Evolutionary conservation across 2,888 invertebrate species (phyloP).

Genomic region (Gortyna flavago): DNA sequence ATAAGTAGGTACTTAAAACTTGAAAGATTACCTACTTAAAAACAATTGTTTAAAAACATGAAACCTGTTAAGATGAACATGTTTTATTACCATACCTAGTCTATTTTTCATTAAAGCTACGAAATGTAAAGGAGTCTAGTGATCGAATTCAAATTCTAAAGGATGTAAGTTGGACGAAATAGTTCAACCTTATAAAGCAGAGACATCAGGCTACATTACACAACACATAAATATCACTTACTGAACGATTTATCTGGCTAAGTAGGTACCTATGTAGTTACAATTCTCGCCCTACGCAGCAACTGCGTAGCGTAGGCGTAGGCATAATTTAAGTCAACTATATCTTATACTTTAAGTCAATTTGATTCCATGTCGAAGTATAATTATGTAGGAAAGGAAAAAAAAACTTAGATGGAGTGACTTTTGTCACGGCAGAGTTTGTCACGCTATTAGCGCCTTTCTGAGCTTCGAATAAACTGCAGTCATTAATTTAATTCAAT

Average conservation of each 20-base stretch:
- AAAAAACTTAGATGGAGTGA: constrained; percentile 69
- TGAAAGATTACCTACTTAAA: neutral
- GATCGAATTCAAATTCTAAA: neutral
- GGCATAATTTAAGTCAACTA: constrained; percentile 29
- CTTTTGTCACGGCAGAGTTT: constrained; percentile 72
- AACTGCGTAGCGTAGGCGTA: constrained; percentile 40
- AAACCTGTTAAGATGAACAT: neutral
- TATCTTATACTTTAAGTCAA: constrained; percentile 40
- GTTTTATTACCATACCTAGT: too few species aligned
- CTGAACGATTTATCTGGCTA: constrained; percentile 33
- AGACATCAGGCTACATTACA: constrained; percentile 33
- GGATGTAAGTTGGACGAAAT: neutral
- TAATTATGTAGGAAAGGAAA: constrained; percentile 60
- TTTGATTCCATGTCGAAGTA: constrained; percentile 62
- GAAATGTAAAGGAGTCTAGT: neutral
- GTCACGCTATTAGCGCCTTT: constrained; percentile 68
- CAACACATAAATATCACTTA: constrained; percentile 52
- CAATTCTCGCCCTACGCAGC: constrained; percentile 37
- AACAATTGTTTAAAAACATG: neutral
- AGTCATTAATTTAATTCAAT: constrained; percentile 39
- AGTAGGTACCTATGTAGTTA: constrained; percentile 20
- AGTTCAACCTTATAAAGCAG: neutral
- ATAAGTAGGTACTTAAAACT: too few species aligned
- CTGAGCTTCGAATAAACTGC: constrained; percentile 48
- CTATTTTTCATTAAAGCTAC: neutral